Percentiles rank a stretch among this genome's conserved stretches.
These are phyloP conservation scores for Chascanopsetta lugubris DNA, from an alignment of 2,113 vertebrate species.

Conservation along the genomic window DNA sequence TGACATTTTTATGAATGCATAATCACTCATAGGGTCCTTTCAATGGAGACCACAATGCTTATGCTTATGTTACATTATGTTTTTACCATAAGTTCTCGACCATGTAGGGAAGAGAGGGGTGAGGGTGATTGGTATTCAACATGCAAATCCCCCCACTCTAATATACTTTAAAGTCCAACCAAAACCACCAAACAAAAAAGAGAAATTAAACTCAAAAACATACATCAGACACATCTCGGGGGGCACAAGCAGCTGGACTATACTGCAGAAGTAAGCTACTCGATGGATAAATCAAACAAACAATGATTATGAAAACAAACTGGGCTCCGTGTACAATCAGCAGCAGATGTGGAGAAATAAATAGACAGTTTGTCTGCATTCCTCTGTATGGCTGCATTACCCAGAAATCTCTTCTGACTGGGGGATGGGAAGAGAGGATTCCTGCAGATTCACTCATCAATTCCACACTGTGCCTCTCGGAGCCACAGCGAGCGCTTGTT, in stretches of 20 bases:
- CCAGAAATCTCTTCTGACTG: not conserved
- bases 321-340: constrained; percentile 43
- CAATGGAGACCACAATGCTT: too few species aligned
- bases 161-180: too few species aligned
- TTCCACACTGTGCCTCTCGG: constrained; percentile 35
- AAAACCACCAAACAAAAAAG: constrained; percentile 18
- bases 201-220: constrained; percentile 14
- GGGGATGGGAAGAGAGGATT: constrained; percentile 24
- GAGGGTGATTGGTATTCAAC: not conserved
- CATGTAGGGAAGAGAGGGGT: too few species aligned
- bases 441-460: constrained; percentile 52
- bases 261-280: constrained; percentile 15
- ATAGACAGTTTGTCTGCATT: constrained; percentile 56
- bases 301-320: constrained; percentile 62
- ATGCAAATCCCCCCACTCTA: too few species aligned
- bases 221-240: not conserved
- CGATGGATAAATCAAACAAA: constrained; percentile 49
- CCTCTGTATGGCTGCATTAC: constrained; percentile 39
- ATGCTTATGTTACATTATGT: too few species aligned
- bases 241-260: constrained; percentile 2
- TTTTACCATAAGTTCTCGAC: too few species aligned
- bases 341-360: constrained; percentile 61
- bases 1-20: too few species aligned
- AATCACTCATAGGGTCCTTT: too few species aligned
- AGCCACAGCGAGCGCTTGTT: constrained; percentile 34